Evolutionary conservation across 2,113 vertebrate species (phyloP).

Genomic region (Scomber japonicus): DNA sequence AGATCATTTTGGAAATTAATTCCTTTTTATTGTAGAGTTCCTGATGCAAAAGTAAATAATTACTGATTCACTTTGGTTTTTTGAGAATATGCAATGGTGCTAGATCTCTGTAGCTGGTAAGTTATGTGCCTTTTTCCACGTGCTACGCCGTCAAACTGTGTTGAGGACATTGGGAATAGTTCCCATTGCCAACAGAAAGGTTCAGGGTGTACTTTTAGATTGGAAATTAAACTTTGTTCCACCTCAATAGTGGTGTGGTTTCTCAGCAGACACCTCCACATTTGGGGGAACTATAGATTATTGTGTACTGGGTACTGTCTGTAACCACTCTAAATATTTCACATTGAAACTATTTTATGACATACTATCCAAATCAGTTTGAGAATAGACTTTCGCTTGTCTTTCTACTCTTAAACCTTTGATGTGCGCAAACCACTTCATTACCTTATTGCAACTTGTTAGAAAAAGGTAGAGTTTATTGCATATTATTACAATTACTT

Average conservation of each 20-base stretch:
- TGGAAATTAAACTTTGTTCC: conserved; percentile 12
- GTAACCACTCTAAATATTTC: background rate
- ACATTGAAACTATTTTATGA: background rate
- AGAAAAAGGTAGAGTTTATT: background rate
- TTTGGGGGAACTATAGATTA: background rate
- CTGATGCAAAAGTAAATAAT: background rate
- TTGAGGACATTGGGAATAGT: background rate
- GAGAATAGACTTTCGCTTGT: background rate
- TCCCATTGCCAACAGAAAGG: background rate
- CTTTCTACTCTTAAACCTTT: background rate
- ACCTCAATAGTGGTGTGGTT: background rate
- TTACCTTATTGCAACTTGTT: background rate
- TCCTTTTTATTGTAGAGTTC: background rate
- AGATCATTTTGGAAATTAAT: background rate
- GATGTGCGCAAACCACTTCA: no score
- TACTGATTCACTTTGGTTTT: background rate
- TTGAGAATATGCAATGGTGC: no score
- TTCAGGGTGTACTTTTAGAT: conserved; percentile 28
- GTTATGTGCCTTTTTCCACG: background rate
- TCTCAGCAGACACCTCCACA: background rate
- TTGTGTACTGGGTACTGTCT: background rate
- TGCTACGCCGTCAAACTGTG: background rate
- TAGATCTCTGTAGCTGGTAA: conserved; percentile 2
- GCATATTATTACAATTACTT: background rate
- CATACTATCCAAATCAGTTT: background rate